Conservation (phyloP, 2,797 vertebrate species). For the Sebastes kiyomatsui region DNA sequence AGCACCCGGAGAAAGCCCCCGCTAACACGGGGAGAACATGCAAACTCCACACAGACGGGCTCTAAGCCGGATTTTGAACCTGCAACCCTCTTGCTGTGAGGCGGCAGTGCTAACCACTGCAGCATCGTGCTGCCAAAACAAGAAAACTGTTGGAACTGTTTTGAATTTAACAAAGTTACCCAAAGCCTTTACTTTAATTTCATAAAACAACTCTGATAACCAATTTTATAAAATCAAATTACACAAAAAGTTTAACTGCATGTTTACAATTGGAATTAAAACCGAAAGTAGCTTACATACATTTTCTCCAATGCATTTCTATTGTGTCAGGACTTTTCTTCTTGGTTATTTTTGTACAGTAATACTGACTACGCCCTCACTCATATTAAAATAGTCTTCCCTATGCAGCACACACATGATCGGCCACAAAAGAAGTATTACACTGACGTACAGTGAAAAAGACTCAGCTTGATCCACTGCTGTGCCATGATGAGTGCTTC, state of each 20-base stretch:
- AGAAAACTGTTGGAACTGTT: too few species aligned
- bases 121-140: too few species aligned
- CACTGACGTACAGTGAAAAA: conserved; percentile 29
- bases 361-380: neutral
- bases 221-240: neutral
- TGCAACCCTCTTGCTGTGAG: too few species aligned
- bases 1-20: too few species aligned
- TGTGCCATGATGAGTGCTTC: conserved; percentile 30
- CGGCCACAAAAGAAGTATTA: conserved; percentile 15
- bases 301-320: neutral
- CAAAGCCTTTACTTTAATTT: neutral
- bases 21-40: too few species aligned
- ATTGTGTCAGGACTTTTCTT: neutral
- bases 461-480: conserved; percentile 33
- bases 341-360: neutral
- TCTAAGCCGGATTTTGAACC: too few species aligned
- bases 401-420: neutral
- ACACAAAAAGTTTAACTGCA: neutral
- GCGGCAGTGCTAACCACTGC: too few species aligned
- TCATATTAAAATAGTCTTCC: neutral
- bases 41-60: too few species aligned
- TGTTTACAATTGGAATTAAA: neutral
- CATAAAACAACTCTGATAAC: neutral
- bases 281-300: neutral
- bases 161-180: neutral